Evolutionary conservation across 2,888 invertebrate species (phyloP), one percentile per base, ranked within the genome.

Genomic region (Stenodema calcarata): DNA sequence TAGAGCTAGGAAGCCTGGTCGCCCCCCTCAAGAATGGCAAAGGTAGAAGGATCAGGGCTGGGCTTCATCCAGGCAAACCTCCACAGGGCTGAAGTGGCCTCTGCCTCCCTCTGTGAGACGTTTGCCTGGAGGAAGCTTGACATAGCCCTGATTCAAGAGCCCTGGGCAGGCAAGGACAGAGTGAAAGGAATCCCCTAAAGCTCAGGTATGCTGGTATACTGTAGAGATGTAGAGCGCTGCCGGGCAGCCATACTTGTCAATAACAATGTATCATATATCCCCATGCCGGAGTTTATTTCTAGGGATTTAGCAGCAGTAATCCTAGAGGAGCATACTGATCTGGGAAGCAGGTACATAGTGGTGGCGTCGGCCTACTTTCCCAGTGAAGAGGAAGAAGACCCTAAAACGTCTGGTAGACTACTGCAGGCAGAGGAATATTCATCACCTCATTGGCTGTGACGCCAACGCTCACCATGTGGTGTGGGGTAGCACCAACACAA

Each of bases 381-480:
- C 1, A 50, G 50, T 12, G 50, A 80, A 0, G 80, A 79, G 4
- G 47, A 7, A 6, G 35, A 11, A 23, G 30, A 18, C 3, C 80
- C 86, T 23, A 4, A 23, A 11, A 27, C 9, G 27, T 11, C 80
- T 80, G 28, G 27, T 47, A 4, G 30, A 35, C 6, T 18, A 70
- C 16, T 70, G 69, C 42, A 7, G 18, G 2, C 6, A 28, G n/a
- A 73, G 73, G 16, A 73, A 70, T 6, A 6, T 83, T 6, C 23
- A 75, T 7, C 30, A 6, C 23, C 27, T 83, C 0, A 62, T 83
- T 1, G 27, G 30, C 6, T 42, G 75, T 16, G 42, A 84, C 4
- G 41, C 41, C 50, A 84, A 84, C 30, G 75, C 42, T 30, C 84
- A 84, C 16, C 84, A 73, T 35, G 16, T 35, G 47, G 76, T 76